A percentile compares a stretch with the other conserved stretches of the same genome.
These are phyloP conservation scores for Aphaenogaster ashmeadi DNA, from an alignment of 1,140 invertebrate species.

Conservation along the genomic window DNA sequence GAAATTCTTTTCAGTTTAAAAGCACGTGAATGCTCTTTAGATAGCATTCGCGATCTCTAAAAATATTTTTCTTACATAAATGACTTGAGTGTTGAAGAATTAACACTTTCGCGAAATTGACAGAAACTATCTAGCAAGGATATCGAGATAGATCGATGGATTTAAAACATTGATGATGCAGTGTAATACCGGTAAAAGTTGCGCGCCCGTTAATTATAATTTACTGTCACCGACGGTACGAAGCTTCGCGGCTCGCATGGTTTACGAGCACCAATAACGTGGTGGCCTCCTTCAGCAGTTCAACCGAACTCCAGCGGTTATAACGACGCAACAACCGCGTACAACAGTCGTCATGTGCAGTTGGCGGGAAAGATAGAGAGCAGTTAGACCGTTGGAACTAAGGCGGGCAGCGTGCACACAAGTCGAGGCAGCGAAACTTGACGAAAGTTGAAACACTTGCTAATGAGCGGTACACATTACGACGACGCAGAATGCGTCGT, in stretches of 20 bases:
- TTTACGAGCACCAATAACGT: constrained; percentile 57
- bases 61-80: neutral
- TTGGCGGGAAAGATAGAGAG: constrained; percentile 57
- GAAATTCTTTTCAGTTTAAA: neutral
- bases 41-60: neutral
- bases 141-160: neutral
- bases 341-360: constrained; percentile 56
- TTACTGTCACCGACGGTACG: constrained; percentile 8
- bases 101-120: neutral
- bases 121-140: neutral
- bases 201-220: constrained; percentile 19
- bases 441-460: constrained; percentile 81
- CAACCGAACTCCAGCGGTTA: constrained; percentile 26
- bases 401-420: constrained; percentile 31
- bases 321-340: constrained; percentile 48
- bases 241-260: constrained; percentile 11
- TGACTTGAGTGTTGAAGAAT: neutral
- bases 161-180: neutral
- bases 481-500: constrained; percentile 60
- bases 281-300: constrained; percentile 51
- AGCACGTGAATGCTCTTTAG: neutral
- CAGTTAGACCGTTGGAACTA: constrained; percentile 36
- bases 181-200: constrained; percentile 9
- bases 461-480: constrained; percentile 82
- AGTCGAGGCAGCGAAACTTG: constrained; percentile 72